Base-by-base conservation (phyloP, 2,797 vertebrate genomes). In the Acipenser oxyrinchus region DNA sequence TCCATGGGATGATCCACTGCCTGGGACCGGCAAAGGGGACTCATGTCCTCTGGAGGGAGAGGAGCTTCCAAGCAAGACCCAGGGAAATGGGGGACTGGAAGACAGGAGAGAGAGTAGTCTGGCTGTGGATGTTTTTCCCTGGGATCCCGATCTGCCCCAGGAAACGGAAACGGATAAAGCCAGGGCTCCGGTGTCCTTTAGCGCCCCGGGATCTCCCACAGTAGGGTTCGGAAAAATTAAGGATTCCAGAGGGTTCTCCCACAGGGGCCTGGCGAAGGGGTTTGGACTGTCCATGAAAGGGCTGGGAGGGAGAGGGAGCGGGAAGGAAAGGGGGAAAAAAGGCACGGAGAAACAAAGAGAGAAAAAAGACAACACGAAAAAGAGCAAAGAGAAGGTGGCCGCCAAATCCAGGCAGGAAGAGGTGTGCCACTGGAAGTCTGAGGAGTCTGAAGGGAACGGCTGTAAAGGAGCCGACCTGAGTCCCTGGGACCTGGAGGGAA, bases 261-360 rank as follows among this genome's bases (percentile, higher is more conserved):
- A 85, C 71, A 91, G 84, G 66, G 81, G 68, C 2, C 77, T 90
- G 3, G 73, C 88, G 9, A 77, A 69, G 64, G 88, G 84, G 62
- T 77, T 94, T 72, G 78, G 86, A 48, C 81, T 94, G 2, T 88
- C 90, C 62, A 81, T 95, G 61, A 95, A 86, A 79, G 86, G 88
- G 4, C 68, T 93, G 15, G 86, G 82, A 48, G 79, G 75, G 37
- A 84, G 74, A 66, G 70, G 71, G 64, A 76, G 66, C 50, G 62
- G 82, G 78, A 84, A 51, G 49, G 81, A 76, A 18, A 86, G 66
- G 62, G 65, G 64, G 69, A 75, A 63, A 69, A 84, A 1, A 48
- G 77, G 8, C 69, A 74, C 72, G 51, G 1, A 75, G 10, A 71
- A 68, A 58, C 60, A n/a, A 8, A 60, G 48, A 2, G 82, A 74